Conservation (phyloP, 2,113 vertebrate species). For the Nesogale talazaci region DNA sequence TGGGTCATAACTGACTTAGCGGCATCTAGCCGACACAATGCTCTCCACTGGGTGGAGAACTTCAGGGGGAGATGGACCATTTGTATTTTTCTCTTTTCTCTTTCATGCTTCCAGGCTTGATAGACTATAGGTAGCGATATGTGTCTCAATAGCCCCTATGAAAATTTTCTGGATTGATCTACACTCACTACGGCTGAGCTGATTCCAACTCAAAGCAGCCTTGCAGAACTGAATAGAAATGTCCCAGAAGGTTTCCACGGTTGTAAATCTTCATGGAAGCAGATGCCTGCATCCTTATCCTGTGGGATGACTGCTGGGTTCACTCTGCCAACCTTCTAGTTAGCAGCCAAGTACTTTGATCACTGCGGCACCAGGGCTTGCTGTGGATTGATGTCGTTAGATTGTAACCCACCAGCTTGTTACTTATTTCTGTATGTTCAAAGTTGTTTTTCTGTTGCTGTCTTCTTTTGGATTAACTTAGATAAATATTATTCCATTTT, state of each 20-base stretch:
- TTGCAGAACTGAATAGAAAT: no score
- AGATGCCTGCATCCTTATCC: no score
- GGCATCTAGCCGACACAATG: not conserved
- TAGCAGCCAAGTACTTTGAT: no score
- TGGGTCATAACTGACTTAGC: no score
- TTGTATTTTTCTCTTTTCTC: not conserved
- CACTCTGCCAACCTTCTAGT: no score
- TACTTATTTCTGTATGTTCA: not conserved
- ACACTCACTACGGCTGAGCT: not conserved
- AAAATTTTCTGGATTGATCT: not conserved
- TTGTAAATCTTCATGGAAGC: no score
- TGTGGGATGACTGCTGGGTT: no score
- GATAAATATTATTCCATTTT: not conserved
- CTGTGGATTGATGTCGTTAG: not conserved
- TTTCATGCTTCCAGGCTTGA: not conserved
- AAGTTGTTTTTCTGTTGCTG: not conserved
- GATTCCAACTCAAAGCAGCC: no score
- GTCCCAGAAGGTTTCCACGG: no score
- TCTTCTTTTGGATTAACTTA: slow-evolving; percentile 2
- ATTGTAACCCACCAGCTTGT: not conserved
- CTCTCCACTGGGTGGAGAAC: not conserved
- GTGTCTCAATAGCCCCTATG: not conserved
- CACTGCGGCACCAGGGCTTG: no score
- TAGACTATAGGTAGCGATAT: not conserved
- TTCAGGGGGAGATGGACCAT: not conserved